Conservation (phyloP, 2,888 invertebrate species). For the Seladonia tumulorum region DNA sequence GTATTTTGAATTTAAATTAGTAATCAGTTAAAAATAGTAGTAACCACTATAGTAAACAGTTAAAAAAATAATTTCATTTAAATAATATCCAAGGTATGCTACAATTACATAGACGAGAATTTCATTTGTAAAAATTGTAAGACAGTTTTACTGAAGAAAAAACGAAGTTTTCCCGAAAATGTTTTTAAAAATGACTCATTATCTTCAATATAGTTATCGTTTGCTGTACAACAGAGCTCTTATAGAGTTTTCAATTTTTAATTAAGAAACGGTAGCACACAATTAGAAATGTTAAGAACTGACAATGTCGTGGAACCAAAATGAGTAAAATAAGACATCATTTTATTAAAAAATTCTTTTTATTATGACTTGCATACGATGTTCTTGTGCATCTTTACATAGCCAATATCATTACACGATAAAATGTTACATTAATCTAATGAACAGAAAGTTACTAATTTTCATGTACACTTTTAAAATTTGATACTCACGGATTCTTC, state of each 20-base stretch:
- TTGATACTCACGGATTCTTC: conserved; percentile 46
- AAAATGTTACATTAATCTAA: conserved; percentile 62
- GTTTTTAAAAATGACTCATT: conserved; percentile 43
- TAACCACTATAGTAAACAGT: too few species aligned
- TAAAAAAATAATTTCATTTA: neutral
- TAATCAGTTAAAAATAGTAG: too few species aligned
- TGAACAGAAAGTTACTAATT: conserved; percentile 58
- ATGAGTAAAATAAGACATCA: conserved; percentile 49
- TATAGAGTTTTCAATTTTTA: conserved; percentile 19
- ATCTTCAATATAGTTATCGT: conserved; percentile 38
- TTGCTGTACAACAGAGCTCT: conserved; percentile 62
- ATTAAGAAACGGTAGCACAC: conserved; percentile 22
- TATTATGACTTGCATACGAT: conserved; percentile 74
- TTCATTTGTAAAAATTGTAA: conserved; percentile 8
- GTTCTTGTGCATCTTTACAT: conserved; percentile 76
- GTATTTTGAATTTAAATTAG: neutral
- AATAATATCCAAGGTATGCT: neutral
- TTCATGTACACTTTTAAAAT: conserved; percentile 63
- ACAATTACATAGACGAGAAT: neutral
- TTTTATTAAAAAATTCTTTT: conserved; percentile 78
- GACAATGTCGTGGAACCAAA: conserved; percentile 27
- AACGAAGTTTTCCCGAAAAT: conserved; percentile 29
- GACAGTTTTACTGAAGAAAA: neutral
- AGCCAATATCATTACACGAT: conserved; percentile 65
- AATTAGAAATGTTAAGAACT: conserved; percentile 37